Conservation (phyloP, 2,797 vertebrate species). For the Rhinella marina region DNA sequence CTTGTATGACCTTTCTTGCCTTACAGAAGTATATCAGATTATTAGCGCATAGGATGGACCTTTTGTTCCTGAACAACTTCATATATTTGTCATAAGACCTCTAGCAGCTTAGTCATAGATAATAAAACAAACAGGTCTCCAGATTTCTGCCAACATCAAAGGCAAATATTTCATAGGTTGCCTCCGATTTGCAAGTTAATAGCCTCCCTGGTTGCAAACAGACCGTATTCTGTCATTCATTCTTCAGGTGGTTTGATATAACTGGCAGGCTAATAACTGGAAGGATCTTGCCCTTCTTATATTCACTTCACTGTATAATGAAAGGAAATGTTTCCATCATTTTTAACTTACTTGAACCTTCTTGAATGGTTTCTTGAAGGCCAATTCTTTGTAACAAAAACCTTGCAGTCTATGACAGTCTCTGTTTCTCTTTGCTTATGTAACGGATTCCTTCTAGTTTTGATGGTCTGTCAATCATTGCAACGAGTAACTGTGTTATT, state of each 20-base stretch:
- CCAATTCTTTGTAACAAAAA: not conserved
- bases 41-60: conserved; percentile 31
- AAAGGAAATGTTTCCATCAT: conserved; percentile 65
- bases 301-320: conserved; percentile 62
- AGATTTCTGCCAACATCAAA: conserved; percentile 61
- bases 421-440: not conserved
- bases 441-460: not conserved
- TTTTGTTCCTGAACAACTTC: conserved; percentile 65
- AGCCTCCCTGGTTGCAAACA: conserved; percentile 67
- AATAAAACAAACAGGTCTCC: conserved; percentile 41
- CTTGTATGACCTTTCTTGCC: not conserved
- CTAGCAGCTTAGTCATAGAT: conserved; percentile 12
- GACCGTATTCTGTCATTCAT: conserved; percentile 66
- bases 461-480: conserved; percentile 42
- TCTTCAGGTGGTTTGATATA: conserved; percentile 65
- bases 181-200: conserved; percentile 68
- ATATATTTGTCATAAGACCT: conserved; percentile 52
- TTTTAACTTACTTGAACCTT: conserved; percentile 52
- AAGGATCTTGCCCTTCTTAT: conserved; percentile 68
- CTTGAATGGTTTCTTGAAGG: not conserved
- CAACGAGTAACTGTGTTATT: not conserved
- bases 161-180: conserved; percentile 62
- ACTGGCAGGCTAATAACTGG: conserved; percentile 67
- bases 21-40: conserved; percentile 55
- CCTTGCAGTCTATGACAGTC: not conserved